Evolutionary conservation across 2,888 invertebrate genomes (phyloP).

Genomic region (Tetanocera ferruginea): DNA sequence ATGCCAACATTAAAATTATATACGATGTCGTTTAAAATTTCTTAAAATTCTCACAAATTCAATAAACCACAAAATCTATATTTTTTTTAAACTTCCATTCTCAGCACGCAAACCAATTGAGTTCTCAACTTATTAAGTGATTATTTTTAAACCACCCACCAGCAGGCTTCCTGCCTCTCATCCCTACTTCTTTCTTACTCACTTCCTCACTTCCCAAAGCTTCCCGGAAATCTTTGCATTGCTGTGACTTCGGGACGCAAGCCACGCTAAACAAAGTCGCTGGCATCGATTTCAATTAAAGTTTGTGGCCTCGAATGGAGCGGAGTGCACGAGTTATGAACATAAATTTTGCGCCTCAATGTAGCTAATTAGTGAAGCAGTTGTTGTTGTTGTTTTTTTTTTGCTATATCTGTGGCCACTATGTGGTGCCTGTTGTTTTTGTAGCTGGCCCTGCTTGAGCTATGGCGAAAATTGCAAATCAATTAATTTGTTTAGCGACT

Average conservation of each 20-base stretch:
- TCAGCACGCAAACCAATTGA: not conserved
- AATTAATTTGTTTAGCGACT: constrained; percentile 1
- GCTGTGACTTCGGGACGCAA: not conserved
- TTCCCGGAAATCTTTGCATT: constrained; percentile 3
- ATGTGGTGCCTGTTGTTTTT: constrained; percentile 25
- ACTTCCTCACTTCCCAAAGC: not conserved
- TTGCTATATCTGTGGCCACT: constrained; percentile 17
- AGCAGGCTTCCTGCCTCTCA: not conserved
- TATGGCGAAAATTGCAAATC: constrained; percentile 2
- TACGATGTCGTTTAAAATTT: not conserved
- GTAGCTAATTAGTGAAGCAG: constrained; percentile 12
- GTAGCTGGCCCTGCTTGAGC: constrained; percentile 1
- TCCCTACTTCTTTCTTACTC: too few relatives aligned
- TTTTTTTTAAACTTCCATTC: not conserved
- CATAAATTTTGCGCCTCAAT: constrained; percentile 12
- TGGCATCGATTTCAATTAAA: not conserved
- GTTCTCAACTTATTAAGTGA: not conserved
- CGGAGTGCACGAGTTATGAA: constrained; percentile 1
- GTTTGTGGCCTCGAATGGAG: not conserved
- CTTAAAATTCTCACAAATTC: not conserved
- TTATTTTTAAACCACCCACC: constrained; percentile 18
- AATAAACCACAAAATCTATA: not conserved
- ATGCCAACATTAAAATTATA: not conserved
- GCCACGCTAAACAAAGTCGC: too few relatives aligned
- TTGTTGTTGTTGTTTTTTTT: constrained; percentile 29